Conservation (phyloP, 2,113 vertebrate genomes). For the Orycteropus afer region DNA sequence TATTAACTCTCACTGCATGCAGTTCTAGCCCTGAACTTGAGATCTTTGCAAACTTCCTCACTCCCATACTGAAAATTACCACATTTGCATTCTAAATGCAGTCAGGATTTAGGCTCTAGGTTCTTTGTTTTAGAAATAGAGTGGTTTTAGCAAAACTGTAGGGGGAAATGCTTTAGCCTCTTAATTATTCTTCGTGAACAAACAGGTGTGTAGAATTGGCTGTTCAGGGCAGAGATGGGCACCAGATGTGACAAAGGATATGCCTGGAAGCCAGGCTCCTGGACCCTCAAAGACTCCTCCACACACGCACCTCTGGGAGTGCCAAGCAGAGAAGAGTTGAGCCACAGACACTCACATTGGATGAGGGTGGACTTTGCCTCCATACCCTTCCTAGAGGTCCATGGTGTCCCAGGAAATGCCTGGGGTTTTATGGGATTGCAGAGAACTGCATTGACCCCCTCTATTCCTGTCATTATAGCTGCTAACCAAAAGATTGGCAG, state of each 20-base stretch:
- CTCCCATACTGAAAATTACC: too few relatives aligned
- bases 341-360: fast-evolving
- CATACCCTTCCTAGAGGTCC: too few relatives aligned
- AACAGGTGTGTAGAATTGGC: fast-evolving
- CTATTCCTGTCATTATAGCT: too few relatives aligned
- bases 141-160: neutral
- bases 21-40: neutral
- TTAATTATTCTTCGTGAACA: neutral
- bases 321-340: neutral
- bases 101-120: neutral
- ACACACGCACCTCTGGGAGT: neutral
- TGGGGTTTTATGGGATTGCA: neutral
- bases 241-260: neutral
- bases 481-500: too few relatives aligned
- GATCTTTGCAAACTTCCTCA: fast-evolving
- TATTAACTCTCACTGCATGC: fast-evolving
- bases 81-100: fast-evolving
- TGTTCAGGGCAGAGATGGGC: neutral
- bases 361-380: neutral
- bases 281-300: neutral
- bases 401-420: fast-evolving
- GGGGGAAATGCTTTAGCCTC: neutral
- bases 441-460: neutral
- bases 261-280: neutral
- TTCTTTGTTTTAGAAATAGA: neutral